Base-by-base conservation (phyloP, 2,888 invertebrate species). In the Anagyrus pseudococci region DNA sequence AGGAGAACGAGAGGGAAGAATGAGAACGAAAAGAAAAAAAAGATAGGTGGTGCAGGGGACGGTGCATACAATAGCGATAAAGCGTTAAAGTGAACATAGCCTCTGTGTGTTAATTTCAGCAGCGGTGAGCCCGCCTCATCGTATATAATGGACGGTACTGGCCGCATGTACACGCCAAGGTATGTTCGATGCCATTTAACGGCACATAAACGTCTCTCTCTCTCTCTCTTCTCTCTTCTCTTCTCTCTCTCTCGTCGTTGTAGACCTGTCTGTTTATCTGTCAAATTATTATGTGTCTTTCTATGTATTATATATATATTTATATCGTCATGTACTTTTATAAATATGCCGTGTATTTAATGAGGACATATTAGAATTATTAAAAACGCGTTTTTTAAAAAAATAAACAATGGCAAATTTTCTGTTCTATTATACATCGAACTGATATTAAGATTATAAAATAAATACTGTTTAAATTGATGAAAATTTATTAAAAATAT, bases 161-260 rank as follows among this genome's bases (percentile, higher is more conserved):
- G 80, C 80, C 79, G 81, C 77, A 78, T 83, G 77, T 83, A 81
- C 81, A 83, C 83, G 76, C 83, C 84, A 81, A 84, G 84, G 84
- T 84, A 84, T 78, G 83, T 84, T 77, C 73, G 73, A 68, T 62
- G 58, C 60, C 68, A 64, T 58, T 67, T 64, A 65, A 62, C 63
- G 65, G 48, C 54, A 44, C 48, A 48, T 55, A 26, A 49, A 60
- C n/a, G n/a, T n/a, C 33, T 37, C 8, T 4, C 8, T 37, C 15
- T 37, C 8, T 48, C 22, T 41, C 26, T 55, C 20, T 48, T 52
- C 46, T 52, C 15, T 46, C 7, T 56, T 26, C 33, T 49, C 20
- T 13, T 55, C 49, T 25, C 33, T 48, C 17, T 54, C 19, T 1
- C 20, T 29, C 37, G 29, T 54, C 48, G 22, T 44, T 54, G 29